These are phyloP conservation scores for Calidris pygmaea DNA, from an alignment of 2,113 vertebrate species.

Conservation along the genomic window DNA sequence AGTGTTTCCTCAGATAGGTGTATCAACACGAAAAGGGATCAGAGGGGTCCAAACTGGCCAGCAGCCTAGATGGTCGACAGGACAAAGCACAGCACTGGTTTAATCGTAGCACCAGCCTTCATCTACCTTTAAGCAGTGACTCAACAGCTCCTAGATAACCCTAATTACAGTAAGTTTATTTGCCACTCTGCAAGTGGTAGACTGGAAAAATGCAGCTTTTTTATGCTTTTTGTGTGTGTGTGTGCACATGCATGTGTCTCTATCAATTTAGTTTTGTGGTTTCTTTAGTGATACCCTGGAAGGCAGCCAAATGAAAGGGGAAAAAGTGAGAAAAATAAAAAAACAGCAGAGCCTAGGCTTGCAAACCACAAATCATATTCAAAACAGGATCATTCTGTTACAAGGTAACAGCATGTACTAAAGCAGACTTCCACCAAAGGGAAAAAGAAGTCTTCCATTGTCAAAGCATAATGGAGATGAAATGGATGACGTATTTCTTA, in stretches of 20 bases:
- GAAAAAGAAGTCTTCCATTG: background rate
- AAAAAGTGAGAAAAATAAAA: background rate
- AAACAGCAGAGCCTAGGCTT: background rate
- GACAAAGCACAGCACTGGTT: background rate
- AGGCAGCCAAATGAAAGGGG: slow-evolving; percentile 10
- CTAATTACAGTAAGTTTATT: background rate
- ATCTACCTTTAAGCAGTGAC: background rate
- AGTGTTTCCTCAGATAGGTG: background rate
- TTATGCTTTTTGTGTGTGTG: background rate
- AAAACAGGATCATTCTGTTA: slow-evolving; percentile 1
- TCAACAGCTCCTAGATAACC: background rate
- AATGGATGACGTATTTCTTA: background rate
- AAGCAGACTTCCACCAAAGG: background rate
- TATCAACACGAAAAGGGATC: background rate
- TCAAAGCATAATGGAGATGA: background rate
- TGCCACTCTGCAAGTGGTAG: background rate
- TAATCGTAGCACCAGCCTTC: background rate
- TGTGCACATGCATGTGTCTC: accelerated
- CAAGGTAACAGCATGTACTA: background rate
- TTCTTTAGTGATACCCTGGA: slow-evolving; percentile 5
- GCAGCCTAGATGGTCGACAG: background rate
- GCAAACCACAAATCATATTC: background rate
- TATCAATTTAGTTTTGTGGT: background rate
- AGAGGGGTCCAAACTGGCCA: background rate
- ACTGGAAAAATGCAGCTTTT: background rate